A percentile compares a stretch with the other conserved stretches of the same genome.
Evolutionary conservation across 2,797 vertebrate genomes (phyloP).

Genomic region (Melanogrammus aeglefinus): DNA sequence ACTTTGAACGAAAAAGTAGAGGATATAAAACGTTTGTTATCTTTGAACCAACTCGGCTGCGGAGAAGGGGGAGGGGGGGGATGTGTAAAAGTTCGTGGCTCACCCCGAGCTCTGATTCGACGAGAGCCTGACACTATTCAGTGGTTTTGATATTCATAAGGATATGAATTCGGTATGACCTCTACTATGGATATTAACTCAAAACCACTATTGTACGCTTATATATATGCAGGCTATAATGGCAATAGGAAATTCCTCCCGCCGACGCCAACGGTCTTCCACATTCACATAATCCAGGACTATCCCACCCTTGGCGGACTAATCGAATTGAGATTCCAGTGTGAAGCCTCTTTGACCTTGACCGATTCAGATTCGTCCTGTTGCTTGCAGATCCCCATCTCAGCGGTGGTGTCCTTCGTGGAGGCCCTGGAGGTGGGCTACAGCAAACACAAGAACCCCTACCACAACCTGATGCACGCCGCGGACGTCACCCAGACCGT

Average conservation of each 20-base stretch:
- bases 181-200: too few species aligned
- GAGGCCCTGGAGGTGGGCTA: conserved; percentile 92
- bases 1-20: background rate
- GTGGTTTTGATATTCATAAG: background rate
- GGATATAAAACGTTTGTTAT: background rate
- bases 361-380: too few species aligned
- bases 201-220: too few species aligned
- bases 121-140: background rate
- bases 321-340: background rate
- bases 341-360: background rate
- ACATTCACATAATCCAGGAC: too few species aligned
- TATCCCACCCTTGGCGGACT: too few species aligned
- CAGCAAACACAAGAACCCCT: conserved; percentile 94
- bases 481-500: conserved; percentile 95
- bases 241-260: background rate
- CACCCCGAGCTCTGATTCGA: background rate
- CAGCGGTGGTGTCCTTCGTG: conserved; percentile 89
- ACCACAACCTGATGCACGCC: conserved; percentile 92
- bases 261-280: background rate
- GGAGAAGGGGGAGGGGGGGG: too few species aligned
- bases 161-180: too few species aligned
- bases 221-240: background rate
- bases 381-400: conserved; percentile 82
- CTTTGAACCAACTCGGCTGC: background rate
- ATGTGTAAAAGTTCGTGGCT: too few species aligned